Evolutionary conservation across 1,140 invertebrate species (phyloP), one percentile per base, ranked within the genome.

Genomic region (Aphis gossypii): DNA sequence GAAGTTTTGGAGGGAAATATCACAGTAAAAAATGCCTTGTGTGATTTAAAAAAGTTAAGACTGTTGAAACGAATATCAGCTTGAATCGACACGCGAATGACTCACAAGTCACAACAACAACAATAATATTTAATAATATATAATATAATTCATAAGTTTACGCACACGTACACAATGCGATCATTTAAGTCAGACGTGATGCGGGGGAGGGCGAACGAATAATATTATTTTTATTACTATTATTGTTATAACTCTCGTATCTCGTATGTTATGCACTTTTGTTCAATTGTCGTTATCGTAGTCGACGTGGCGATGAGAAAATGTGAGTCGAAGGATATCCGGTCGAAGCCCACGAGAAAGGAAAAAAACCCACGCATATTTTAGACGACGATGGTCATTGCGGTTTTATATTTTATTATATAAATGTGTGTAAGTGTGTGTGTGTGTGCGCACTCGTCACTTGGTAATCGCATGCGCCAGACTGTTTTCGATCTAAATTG

Each of bases 291-390:
- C 46, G 46, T 35, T 35, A 35, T 44, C 88, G 54, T 14, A 46
- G 48, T 56, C 35, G 48, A n/a, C 51, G 25, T 54, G 35, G 44
- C 56, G 89, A 90, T 76, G 89, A 41, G 89, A 90, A 90, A 90
- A 90, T 68, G 18, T 56, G 56, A 68, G 38, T 41, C 89, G 35
- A 44, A 90, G 56, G 89, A 90, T 76, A 90, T 90, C 89, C 89
- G 89, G 89, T 90, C 51, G 89, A 90, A 35, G 25, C 89, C 89
- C 89, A 68, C 89, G 89, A 41, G 89, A 90, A 90, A 41, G 38
- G n/a, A 68, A 60, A 90, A 90, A 90, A 76, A 90, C 51, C 88
- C 41, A 56, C 88, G 51, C 54, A 60, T 21, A 23, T 23, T 90
- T 48, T 14, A 51, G 35, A 90, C 35, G n/a, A 89, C 48, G 5